These are phyloP conservation scores for Hydrotaea cyrtoneurina DNA, from an alignment of 2,888 invertebrate species.

Conservation along the genomic window DNA sequence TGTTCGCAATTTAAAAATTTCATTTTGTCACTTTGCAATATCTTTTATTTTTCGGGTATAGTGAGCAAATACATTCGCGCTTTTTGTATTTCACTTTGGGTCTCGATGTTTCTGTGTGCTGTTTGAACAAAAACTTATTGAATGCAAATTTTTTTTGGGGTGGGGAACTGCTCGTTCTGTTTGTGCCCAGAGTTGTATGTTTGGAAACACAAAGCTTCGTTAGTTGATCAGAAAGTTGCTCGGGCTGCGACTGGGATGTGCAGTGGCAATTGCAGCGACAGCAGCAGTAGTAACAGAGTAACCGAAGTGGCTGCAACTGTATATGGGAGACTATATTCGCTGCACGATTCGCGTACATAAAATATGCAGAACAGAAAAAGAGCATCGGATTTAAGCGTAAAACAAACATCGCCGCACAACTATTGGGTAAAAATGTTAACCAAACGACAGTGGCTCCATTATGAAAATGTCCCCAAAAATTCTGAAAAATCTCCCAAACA, in stretches of 20 bases:
- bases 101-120: constrained; percentile 34
- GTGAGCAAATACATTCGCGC: constrained; percentile 31
- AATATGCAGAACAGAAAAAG: constrained; percentile 66
- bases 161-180: neutral
- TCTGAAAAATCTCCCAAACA: too few relatives aligned
- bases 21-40: constrained; percentile 50
- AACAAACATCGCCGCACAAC: constrained; percentile 59
- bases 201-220: constrained; percentile 54
- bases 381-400: constrained; percentile 59
- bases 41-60: constrained; percentile 21
- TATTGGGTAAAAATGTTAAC: constrained; percentile 43
- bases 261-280: neutral
- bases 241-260: neutral
- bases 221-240: constrained; percentile 41
- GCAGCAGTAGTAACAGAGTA: constrained; percentile 30
- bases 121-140: constrained; percentile 59
- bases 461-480: constrained; percentile 41
- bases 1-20: constrained; percentile 50
- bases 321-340: constrained; percentile 55
- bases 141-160: constrained; percentile 46
- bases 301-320: constrained; percentile 35
- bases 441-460: neutral
- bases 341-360: constrained; percentile 66
- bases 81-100: constrained; percentile 42
- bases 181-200: constrained; percentile 37